Evolutionary conservation across 1,140 invertebrate species (phyloP).

Genomic region (Zaprionus vittiger): DNA sequence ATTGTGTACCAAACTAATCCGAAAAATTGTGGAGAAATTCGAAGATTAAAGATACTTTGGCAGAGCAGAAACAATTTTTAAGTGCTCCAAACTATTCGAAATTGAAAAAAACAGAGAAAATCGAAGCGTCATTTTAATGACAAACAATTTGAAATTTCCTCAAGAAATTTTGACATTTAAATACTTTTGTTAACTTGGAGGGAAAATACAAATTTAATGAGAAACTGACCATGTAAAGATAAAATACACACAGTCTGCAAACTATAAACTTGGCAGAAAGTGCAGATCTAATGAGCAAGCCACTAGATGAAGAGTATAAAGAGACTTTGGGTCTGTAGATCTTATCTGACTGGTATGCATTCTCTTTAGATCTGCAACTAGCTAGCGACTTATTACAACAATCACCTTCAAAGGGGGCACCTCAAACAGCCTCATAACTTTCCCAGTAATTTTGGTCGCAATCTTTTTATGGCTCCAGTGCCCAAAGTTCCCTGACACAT

Average conservation of each 20-base stretch:
- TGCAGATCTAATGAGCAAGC: background rate
- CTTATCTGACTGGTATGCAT: background rate
- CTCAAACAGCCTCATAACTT: constrained; percentile 2
- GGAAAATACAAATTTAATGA: background rate
- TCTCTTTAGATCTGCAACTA: background rate
- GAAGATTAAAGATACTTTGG: constrained; percentile 26
- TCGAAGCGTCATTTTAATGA: background rate
- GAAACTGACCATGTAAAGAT: background rate
- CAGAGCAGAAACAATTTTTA: constrained; percentile 6
- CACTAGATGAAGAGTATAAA: background rate
- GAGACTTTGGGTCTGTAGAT: background rate
- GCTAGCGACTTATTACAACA: background rate
- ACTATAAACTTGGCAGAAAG: background rate
- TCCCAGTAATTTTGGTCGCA: constrained; percentile 14
- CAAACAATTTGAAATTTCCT: background rate
- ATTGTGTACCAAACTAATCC: background rate
- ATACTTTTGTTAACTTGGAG: background rate
- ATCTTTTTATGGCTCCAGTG: constrained; percentile 17
- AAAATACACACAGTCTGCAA: background rate
- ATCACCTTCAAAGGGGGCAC: background rate
- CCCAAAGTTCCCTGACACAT: constrained; percentile 34
- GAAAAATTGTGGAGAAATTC: constrained; percentile 16
- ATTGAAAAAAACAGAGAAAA: constrained; percentile 10
- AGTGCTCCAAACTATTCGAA: background rate
- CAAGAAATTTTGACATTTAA: background rate